Evolutionary conservation across 1,140 invertebrate genomes (phyloP), one percentile per base, ranked within the genome.

Genomic region (Drosophila arawakana): DNA sequence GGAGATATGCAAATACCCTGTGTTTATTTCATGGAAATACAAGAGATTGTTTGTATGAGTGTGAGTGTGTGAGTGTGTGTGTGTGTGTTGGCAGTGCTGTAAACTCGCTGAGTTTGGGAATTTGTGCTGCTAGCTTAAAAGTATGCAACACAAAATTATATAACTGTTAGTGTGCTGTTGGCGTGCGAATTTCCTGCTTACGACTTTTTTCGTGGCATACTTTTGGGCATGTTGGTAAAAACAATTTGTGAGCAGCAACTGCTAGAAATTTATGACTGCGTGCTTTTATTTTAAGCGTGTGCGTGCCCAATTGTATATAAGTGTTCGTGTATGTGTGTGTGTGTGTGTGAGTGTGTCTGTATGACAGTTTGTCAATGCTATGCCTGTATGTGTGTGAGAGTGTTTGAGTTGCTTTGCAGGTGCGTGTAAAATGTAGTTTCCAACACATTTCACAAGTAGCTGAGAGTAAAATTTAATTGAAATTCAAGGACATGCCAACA

Each of bases 111-210:
- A 43, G 41, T 43, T 43, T 54, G 10, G 15, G 37, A 41, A 41
- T 62, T 73, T 73, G 50, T 21, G 57, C 57, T 62, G 39, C n/a
- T 68, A 63, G 59, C 61, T 9, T 15, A 63, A 60, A 60, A 81
- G 78, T 78, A 71, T 81, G 81, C 78, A 85, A 74, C 81, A 66
- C 62, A 67, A 78, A 81, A 84, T 84, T 84, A 84, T 85, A 75
- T 84, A 84, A 84, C 70, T 67, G 62, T 62, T 46, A 41, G 73
- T 76, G 76, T 55, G 79, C n/a, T 5, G n/a, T 39, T 62, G 57
- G 58, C 58, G 44, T 50, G 60, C 59, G 63, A 50, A 65, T 72
- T 39, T 52, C 50, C 59, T 92, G 78, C 90, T 81, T 80, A 81
- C 41, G 43, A 13, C 25, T 44, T 34, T 59, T 68, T 63, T 63